Evolutionary conservation across 2,888 invertebrate species (phyloP), one percentile per base, ranked within the genome.

Genomic region (Lysandra bellargus): DNA sequence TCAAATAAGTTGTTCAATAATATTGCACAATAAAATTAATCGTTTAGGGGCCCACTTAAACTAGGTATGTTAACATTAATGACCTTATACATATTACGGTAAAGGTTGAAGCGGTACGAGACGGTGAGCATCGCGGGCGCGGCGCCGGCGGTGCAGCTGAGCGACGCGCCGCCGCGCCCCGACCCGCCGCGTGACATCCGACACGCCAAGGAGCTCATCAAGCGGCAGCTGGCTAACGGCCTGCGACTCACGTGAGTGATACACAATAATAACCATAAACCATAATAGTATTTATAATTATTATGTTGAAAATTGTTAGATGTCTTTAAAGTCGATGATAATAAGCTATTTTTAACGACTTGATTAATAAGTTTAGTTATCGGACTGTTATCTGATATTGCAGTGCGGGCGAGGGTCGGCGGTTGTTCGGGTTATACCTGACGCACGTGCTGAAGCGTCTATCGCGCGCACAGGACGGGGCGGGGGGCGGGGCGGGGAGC

Each of bases 341-440:
- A 49, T 49, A 12, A 12, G 9, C 49, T 49, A 49, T 49, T 9
- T 49, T 49, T 49, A 49, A 2, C 9, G 2, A 49, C 49, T 49
- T 49, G 2, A 49, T 49, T 49, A 2, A 49, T 49, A 49, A 9
- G 57, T 57, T 4, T 17, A 57, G 57, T 17, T 17, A 57, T 57
- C 4, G 4, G 57, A 57, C 4, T 57, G 60, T 61, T 4, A 61
- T 37, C 12, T 14, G 1, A 12, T 33, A 40, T 78, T 61, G 69
- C 91, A 96, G 96, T 23, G 95, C 95, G 90, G 95, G 95, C 80
- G 97, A 98, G 87, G 96, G 97, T 0, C 95, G 98, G 6, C 97
- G 96, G 88, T 96, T 97, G 0, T 98, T 98, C 89, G 96, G 97
- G 0, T 95, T 97, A 85, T 98, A 97, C 92, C 95, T 98, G 81